These are phyloP conservation scores for Nymphalis urticae DNA, from an alignment of 2,888 invertebrate genomes.

Conservation along the genomic window DNA sequence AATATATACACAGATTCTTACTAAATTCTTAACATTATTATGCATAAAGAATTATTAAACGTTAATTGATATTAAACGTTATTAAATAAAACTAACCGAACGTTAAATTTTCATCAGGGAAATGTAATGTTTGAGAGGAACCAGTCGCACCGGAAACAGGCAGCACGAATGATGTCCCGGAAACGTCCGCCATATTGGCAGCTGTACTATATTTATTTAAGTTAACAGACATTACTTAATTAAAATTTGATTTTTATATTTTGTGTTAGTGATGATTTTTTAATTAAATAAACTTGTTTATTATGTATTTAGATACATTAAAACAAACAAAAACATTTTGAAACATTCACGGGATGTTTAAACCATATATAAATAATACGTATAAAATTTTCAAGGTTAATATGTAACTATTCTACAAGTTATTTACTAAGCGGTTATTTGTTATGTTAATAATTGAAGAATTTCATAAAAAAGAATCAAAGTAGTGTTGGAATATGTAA, in stretches of 20 bases:
- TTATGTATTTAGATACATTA: no score
- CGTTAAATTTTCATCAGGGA: conserved; percentile 13
- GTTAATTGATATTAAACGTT: neutral
- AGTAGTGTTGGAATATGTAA: no score
- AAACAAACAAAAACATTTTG: no score
- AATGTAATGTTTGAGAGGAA: conserved; percentile 50
- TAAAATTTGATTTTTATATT: neutral
- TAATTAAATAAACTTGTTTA: neutral
- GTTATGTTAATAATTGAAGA: no score
- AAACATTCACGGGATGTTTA: no score
- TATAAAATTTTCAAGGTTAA: no score
- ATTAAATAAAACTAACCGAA: conserved; percentile 1
- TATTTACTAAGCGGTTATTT: no score
- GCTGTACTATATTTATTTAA: conserved; percentile 11
- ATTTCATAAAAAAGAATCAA: no score
- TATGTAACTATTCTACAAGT: no score
- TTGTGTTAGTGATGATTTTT: neutral
- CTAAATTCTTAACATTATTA: neutral
- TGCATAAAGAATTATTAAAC: neutral
- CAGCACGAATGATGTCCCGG: conserved; percentile 50
- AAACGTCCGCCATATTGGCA: conserved; percentile 57
- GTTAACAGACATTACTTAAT: neutral
- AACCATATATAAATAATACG: no score
- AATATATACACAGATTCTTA: no score
- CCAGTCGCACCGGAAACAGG: conserved; percentile 46